Conservation (phyloP, 2,113 vertebrate genomes). For the Vicugna pacos region DNA sequence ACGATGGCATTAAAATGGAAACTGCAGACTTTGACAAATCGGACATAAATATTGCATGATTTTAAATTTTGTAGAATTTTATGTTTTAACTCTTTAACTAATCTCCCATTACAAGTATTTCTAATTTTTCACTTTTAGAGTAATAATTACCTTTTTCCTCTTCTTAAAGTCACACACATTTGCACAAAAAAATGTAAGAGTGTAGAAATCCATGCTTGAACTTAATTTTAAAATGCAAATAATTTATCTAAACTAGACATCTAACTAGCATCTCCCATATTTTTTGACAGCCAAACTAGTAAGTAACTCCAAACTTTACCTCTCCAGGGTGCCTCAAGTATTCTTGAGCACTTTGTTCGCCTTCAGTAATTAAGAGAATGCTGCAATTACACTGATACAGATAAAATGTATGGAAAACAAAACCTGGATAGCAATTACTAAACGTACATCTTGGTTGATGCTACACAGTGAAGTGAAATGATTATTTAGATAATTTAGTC, state of each 20-base stretch:
- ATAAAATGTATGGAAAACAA: not conserved
- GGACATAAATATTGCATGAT: not conserved
- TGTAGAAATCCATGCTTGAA: not conserved
- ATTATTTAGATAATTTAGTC: not conserved
- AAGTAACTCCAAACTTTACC: not conserved
- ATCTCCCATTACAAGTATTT: not conserved
- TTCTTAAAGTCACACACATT: not conserved
- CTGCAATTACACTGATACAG: not conserved
- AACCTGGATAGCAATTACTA: not conserved
- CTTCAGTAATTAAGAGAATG: not conserved
- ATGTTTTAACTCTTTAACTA: not conserved
- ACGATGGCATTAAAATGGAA: not conserved
- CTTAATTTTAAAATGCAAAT: constrained; percentile 28
- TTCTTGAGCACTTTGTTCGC: not conserved
- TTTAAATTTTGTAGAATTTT: constrained; percentile 2
- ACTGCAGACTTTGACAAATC: not conserved
- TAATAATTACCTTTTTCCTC: not conserved
- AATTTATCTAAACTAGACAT: not conserved
- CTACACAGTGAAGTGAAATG: not conserved
- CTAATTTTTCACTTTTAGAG: not conserved
- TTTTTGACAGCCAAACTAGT: not conserved
- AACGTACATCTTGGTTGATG: not conserved
- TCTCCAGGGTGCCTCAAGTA: not conserved
- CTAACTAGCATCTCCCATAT: not conserved
- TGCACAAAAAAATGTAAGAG: not conserved